These are phyloP conservation scores for Pagrus major DNA, from an alignment of 2,113 vertebrate species.

Conservation along the genomic window DNA sequence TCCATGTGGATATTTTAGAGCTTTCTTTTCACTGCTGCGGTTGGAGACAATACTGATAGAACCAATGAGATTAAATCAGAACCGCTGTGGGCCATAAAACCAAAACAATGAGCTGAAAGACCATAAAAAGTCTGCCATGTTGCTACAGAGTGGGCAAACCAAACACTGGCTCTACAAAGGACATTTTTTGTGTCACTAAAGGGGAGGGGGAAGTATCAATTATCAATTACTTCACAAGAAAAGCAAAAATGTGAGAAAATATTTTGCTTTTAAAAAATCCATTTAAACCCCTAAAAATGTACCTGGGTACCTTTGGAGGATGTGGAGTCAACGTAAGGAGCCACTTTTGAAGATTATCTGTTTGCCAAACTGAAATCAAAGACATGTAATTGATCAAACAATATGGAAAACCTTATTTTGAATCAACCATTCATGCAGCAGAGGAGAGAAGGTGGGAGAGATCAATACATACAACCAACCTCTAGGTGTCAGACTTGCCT, in stretches of 20 bases:
- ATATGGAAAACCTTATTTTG: background rate
- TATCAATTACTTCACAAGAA: too few relatives aligned
- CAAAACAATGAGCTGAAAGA: background rate
- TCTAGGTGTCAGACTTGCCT: slow-evolving; percentile 71
- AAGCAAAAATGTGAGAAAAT: too few relatives aligned
- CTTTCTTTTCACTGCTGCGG: background rate
- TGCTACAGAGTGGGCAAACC: too few relatives aligned
- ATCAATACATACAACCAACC: slow-evolving; percentile 8
- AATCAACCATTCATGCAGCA: too few relatives aligned
- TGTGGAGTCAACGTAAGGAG: background rate
- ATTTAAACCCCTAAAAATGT: background rate
- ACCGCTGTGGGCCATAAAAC: background rate
- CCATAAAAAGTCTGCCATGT: too few relatives aligned
- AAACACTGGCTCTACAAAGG: too few relatives aligned
- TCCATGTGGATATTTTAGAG: too few relatives aligned
- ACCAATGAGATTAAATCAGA: too few relatives aligned
- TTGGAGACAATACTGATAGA: background rate
- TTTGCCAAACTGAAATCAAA: too few relatives aligned
- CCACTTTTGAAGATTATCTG: background rate
- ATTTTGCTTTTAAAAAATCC: too few relatives aligned
- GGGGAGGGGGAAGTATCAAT: too few relatives aligned
- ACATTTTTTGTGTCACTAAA: too few relatives aligned
- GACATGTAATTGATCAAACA: background rate
- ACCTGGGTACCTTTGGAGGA: background rate
- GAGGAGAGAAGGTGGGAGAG: background rate